phyloP scores from a whole-genome alignment of 1,140 invertebrate genomes.

The Hyphantria cunea region DNA sequence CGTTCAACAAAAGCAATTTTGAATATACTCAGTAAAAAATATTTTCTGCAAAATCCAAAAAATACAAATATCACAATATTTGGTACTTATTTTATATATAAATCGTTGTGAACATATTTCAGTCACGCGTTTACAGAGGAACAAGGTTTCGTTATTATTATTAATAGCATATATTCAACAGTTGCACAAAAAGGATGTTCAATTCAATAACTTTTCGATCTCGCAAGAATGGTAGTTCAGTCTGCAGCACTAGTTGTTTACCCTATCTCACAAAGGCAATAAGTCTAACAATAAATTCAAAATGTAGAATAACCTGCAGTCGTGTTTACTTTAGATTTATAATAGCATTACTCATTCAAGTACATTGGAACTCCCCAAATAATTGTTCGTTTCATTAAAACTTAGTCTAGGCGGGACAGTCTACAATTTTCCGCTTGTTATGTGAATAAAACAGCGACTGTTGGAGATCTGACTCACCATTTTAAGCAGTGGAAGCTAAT shows the following conservation, averaged over 20 bases:
- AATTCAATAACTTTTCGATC: not conserved
- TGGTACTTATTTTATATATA: not conserved
- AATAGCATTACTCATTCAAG: slow-evolving; percentile 26
- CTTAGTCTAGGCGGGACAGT: slow-evolving; percentile 8
- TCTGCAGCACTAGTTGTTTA: not conserved
- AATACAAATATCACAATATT: no score
- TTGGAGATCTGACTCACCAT: not conserved
- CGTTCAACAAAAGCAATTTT: no score
- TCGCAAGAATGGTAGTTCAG: not conserved
- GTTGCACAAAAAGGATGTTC: not conserved
- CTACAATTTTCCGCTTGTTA: slow-evolving; percentile 13
- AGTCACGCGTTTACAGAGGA: not conserved
- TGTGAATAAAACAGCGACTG: slow-evolving; percentile 10
- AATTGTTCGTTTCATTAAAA: slow-evolving; percentile 25
- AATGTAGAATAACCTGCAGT: slow-evolving; percentile 25
- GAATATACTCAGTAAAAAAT: no score
- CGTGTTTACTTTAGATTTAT: slow-evolving; percentile 28
- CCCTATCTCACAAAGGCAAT: slow-evolving; percentile 8
- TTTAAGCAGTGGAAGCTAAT: no score
- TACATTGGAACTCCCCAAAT: slow-evolving; percentile 22
- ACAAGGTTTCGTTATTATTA: not conserved
- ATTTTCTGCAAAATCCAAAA: no score
- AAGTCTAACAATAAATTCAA: slow-evolving; percentile 27
- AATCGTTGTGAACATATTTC: no score
- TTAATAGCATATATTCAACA: no score